Base-by-base conservation (phyloP, 2,797 vertebrate species). In the Sarcophilus harrisii region DNA sequence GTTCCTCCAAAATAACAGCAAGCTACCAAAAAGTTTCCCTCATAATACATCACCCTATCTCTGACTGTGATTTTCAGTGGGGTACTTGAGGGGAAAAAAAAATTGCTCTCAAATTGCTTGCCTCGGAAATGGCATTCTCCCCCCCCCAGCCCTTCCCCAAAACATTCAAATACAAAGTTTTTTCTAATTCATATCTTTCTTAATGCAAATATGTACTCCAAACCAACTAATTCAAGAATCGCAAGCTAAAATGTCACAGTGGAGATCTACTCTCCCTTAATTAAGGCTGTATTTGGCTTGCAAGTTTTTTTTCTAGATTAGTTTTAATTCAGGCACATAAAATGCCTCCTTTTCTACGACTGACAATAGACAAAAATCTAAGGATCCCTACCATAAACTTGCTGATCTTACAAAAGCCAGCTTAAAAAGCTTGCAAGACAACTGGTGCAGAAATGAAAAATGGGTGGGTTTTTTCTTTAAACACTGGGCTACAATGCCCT, bases 261-360 rank as follows among this genome's bases (percentile, higher is more conserved):
- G 94, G 97, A 97, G 98, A 98, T 95, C 96, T 97, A 97, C 94
- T 96, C 95, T 97, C 95, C 97, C 57, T 96, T 97, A 98, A 98
- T 96, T 97, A 98, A 98, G 98, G 97, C 95, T 97, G 93, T 55
- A 0, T 98, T 98, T 97, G 96, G 96, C 96, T 97, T 98, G 97
- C 96, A 97, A 97, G 73, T 95, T 94, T 97, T 49, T 90, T 96
- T 93, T 97, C 97, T 97, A 93, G 94, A 93, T 95, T 93, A 91
- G 91, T 97, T 98, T 98, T 49, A 96, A 96, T 94, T 97, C 96
- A 96, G 97, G 95, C 94, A 97, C 96, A 93, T 4, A 94, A 96
- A 97, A 96, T 96, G 93, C 97, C 95, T 94, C 96, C 97, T 96
- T 96, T 96, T 97, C 28, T 94, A 97, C 93, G 93, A 97, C 49